These are phyloP conservation scores for Orchesella flavescens DNA, from an alignment of 2,888 invertebrate genomes.

Conservation along the genomic window DNA sequence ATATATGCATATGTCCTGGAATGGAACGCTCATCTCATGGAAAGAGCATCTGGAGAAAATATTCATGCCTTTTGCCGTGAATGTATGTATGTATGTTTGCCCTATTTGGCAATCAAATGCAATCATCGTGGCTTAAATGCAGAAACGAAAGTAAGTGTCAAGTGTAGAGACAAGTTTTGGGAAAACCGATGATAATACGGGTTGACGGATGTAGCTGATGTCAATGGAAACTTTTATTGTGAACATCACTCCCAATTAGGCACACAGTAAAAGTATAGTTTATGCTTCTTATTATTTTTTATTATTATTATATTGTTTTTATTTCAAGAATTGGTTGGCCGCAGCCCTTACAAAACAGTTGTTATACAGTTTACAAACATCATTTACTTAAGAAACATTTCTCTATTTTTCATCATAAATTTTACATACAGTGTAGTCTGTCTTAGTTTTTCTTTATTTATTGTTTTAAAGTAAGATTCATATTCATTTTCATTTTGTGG, in stretches of 20 bases:
- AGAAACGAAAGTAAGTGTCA: conserved; percentile 14
- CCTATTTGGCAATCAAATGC: conserved; percentile 15
- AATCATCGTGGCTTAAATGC: conserved; percentile 1
- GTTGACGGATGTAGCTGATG: conserved; percentile 30
- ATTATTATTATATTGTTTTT: too few species aligned
- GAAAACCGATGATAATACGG: conserved; percentile 16
- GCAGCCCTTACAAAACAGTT: too few species aligned
- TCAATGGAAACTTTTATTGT: conserved; percentile 19
- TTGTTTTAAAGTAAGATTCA: too few species aligned
- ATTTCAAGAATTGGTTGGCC: too few species aligned
- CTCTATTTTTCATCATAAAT: too few species aligned
- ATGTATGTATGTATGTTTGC: background rate
- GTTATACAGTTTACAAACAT: too few species aligned
- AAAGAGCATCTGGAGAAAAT: background rate
- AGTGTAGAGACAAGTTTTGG: conserved; percentile 8
- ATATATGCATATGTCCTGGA: too few species aligned
- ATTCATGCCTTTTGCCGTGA: conserved; percentile 10
- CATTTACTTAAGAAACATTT: too few species aligned
- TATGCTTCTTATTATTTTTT: background rate
- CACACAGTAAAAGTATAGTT: conserved; percentile 4
- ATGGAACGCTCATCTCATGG: too few species aligned
- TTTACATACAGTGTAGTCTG: too few species aligned
- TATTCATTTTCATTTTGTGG: too few species aligned
- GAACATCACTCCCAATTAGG: conserved; percentile 27
- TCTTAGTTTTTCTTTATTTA: too few species aligned